Evolutionary conservation across 2,113 vertebrate genomes (phyloP), one percentile per base, ranked within the genome.

Genomic region (Paralichthys olivaceus): DNA sequence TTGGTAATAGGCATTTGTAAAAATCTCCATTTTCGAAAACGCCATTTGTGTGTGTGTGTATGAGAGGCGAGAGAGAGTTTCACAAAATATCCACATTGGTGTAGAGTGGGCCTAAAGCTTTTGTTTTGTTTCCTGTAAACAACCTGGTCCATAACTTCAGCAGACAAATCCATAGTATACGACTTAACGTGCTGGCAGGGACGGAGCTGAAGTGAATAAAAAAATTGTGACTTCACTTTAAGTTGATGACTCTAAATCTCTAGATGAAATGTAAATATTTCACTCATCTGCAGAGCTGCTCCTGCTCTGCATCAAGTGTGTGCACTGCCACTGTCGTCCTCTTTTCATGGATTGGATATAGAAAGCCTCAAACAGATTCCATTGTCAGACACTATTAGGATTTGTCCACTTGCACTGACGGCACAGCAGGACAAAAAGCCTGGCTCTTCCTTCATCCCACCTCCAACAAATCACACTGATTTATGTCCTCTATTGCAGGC

Each of bases 381-480:
- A 7, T 26, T 69, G 53, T 81, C 56, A 68, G 19, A 58, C 58
- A 54, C 47, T 43, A 58, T 83, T 53, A 55, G 54, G 60, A 26
- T 37, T 25, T 40, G 23, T 34, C 40, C 23, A 29, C 53, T 57
- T 43, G 45, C 1, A 3, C 72, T 63, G 69, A 34, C 64, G 68
- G 60, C 60, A 43, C 65, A 64, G 65, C 78, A 53, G 23, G 54
- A 75, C 37, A 68, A 51, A 86, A 70, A 65, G 20, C 66, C 47
- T 9, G 20, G 68, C 75, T 78, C 69, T 53, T 43, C 11, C 65
- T 53, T 51, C 49, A 72, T 57, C n/a, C 81, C 45, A 56, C 61
- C 62, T 53, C 62, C 79, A 62, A 83, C 73, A 75, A 80, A 77
- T 80, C 43, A 37, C 45, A 53, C 72, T 84, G 81, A 89, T 83